Conservation (phyloP, 2,888 invertebrate species). For the Seira sanloemensis region DNA sequence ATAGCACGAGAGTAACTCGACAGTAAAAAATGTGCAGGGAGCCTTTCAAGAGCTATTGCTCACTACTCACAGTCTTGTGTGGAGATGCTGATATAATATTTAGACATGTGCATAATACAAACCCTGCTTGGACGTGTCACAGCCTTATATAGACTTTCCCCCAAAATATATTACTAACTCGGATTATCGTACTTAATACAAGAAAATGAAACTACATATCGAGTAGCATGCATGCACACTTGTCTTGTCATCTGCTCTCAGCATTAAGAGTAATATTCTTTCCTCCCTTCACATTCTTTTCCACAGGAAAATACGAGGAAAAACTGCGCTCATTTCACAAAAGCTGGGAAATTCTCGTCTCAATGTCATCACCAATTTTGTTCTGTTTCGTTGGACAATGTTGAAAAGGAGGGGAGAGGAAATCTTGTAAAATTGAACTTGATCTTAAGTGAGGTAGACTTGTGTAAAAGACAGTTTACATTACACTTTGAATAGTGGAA, state of each 20-base stretch:
- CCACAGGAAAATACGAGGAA: background rate
- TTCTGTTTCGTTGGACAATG: slow-evolving; percentile 1
- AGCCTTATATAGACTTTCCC: no score
- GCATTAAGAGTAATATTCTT: background rate
- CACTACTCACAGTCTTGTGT: slow-evolving; percentile 5
- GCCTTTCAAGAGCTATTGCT: background rate
- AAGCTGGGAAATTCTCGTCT: background rate
- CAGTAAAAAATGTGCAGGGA: slow-evolving; percentile 27
- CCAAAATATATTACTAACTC: no score
- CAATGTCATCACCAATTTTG: slow-evolving; percentile 4
- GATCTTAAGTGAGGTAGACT: slow-evolving; percentile 42
- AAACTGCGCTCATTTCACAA: background rate
- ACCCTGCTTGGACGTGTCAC: no score
- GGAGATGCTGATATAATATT: background rate
- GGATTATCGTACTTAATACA: background rate
- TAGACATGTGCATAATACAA: background rate
- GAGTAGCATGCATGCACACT: background rate
- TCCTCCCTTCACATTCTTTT: background rate
- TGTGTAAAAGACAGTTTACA: slow-evolving; percentile 38
- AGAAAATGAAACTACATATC: background rate
- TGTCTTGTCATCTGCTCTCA: background rate
- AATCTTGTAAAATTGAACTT: slow-evolving; percentile 24
- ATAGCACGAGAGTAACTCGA: slow-evolving; percentile 22
- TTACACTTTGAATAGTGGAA: background rate
- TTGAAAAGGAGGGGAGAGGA: background rate